phyloP scores from a whole-genome alignment of 30 jellyfish, hydroid and myxozoan genomes.

The Turritopsis dohrnii region DNA sequence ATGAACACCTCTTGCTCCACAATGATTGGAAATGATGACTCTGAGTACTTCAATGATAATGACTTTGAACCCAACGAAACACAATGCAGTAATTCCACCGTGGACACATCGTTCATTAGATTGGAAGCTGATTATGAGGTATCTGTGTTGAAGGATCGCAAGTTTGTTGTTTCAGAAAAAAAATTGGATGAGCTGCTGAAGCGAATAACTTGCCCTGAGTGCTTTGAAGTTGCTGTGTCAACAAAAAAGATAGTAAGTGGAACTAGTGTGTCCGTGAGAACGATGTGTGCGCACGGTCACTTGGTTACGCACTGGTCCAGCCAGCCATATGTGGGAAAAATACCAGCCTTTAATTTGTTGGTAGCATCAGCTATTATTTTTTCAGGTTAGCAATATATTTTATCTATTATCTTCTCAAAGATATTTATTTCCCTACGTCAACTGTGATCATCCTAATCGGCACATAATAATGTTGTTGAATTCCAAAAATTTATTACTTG shows the following conservation, averaged over 20 bases:
- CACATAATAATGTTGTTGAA: not conserved
- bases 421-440: too few species aligned
- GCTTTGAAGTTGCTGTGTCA: not conserved
- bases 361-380: slow-evolving; percentile 2
- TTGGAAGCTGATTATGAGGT: not conserved
- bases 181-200: slow-evolving; percentile 4
- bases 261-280: not conserved
- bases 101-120: not conserved
- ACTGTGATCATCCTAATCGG: not conserved
- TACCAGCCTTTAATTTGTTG: slow-evolving; percentile 13
- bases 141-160: not conserved
- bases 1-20: not conserved
- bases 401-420: not conserved
- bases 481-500: not conserved
- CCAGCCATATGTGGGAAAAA: slow-evolving; percentile 15
- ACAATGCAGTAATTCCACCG: not conserved
- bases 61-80: not conserved
- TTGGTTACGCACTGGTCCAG: not conserved
- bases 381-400: not conserved
- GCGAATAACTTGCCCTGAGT: not conserved
- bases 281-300: not conserved
- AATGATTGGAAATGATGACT: not conserved
- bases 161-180: not conserved
- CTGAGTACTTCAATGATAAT: not conserved
- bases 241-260: not conserved